phyloP scores from a whole-genome alignment of 1,140 invertebrate genomes.

The Drosophila lacertosa region DNA sequence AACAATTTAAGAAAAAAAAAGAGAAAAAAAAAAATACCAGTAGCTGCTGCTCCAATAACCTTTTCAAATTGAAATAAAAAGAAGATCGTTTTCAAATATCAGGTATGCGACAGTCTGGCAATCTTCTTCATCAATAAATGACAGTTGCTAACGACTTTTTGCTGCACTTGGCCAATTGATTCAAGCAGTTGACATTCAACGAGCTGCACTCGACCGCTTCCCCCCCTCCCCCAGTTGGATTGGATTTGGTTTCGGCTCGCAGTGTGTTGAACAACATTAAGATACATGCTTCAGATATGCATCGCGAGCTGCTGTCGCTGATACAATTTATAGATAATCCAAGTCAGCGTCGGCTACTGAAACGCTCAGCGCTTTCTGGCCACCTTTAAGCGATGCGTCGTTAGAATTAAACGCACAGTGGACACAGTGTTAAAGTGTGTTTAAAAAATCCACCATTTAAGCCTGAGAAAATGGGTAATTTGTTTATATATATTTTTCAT shows the following conservation, averaged over 20 bases:
- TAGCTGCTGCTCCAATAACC: slow-evolving; percentile 70
- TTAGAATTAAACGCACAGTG: slow-evolving; percentile 18
- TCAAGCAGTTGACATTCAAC: slow-evolving; percentile 73
- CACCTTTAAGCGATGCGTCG: slow-evolving; percentile 13
- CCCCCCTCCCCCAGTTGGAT: slow-evolving; percentile 8
- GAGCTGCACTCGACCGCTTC: slow-evolving; percentile 18
- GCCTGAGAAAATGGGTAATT: too few relatives aligned
- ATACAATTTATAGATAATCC: slow-evolving; percentile 78
- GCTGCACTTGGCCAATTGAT: slow-evolving; percentile 38
- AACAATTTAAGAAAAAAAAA: slow-evolving; percentile 12
- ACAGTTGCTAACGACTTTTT: slow-evolving; percentile 74
- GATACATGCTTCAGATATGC: slow-evolving; percentile 64
- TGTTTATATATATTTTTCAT: neutral
- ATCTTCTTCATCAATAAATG: slow-evolving; percentile 74
- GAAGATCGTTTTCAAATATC: slow-evolving; percentile 1
- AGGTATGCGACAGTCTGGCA: slow-evolving; percentile 25
- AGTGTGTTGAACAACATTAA: slow-evolving; percentile 55
- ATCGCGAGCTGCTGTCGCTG: slow-evolving; percentile 40
- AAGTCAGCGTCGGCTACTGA: slow-evolving; percentile 48
- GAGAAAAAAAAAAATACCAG: slow-evolving; percentile 27
- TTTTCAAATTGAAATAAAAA: slow-evolving; percentile 50
- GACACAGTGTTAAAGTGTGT: too few relatives aligned
- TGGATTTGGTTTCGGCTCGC: neutral
- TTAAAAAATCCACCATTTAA: too few relatives aligned
- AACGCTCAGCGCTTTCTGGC: slow-evolving; percentile 2